phyloP scores from a whole-genome alignment of 2,113 vertebrate species.

The Chascanopsetta lugubris region DNA sequence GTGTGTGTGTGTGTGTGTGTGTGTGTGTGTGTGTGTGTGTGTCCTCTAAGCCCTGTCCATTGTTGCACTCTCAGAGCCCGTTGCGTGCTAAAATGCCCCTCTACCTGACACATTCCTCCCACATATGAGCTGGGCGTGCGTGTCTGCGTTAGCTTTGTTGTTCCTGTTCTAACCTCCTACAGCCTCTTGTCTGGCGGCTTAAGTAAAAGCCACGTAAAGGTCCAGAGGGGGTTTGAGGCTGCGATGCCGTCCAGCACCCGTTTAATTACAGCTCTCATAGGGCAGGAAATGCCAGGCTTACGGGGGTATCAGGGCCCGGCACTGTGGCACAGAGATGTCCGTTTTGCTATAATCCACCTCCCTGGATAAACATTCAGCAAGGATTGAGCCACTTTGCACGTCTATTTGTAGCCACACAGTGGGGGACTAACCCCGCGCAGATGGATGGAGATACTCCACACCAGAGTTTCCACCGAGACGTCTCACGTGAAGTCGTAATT shows the following conservation, averaged over 20 bases:
- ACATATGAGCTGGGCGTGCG: constrained; percentile 43
- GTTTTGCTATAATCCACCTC: constrained; percentile 68
- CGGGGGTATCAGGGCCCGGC: constrained; percentile 58
- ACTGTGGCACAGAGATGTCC: constrained; percentile 66
- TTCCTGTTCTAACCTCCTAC: constrained; percentile 42
- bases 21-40: constrained; percentile 40
- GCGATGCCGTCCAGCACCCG: constrained; percentile 59
- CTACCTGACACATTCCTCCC: constrained; percentile 31
- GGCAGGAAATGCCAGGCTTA: constrained; percentile 76
- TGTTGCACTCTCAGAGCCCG: constrained; percentile 25
- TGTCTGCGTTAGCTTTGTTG: constrained; percentile 43
- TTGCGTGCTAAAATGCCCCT: constrained; percentile 37
- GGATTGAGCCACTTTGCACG: constrained; percentile 71
- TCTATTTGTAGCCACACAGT: constrained; percentile 72
- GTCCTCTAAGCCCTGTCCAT: background rate
- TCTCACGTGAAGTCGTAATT: constrained; percentile 15
- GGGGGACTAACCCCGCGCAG: constrained; percentile 22
- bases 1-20: background rate
- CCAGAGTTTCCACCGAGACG: constrained; percentile 16
- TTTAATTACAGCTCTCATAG: constrained; percentile 72
- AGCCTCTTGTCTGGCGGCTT: constrained; percentile 46
- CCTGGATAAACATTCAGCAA: constrained; percentile 71
- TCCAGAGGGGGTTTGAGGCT: constrained; percentile 54
- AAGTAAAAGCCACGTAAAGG: constrained; percentile 66
- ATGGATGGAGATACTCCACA: constrained; percentile 35